Conservation (phyloP, 2,113 vertebrate genomes). For the Bungarus multicinctus region DNA sequence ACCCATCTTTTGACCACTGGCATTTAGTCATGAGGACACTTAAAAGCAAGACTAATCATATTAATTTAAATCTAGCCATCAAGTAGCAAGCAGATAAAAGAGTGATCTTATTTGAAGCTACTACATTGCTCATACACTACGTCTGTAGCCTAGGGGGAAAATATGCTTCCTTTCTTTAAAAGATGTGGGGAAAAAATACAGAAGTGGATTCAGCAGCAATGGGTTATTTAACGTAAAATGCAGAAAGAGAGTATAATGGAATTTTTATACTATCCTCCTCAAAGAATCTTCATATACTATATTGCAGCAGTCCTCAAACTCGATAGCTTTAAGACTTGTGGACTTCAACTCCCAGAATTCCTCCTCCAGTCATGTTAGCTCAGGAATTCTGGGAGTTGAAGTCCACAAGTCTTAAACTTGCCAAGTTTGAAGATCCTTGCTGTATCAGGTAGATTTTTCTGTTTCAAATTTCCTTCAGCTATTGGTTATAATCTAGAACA, state of each 20-base stretch:
- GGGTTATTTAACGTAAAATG: constrained; percentile 55
- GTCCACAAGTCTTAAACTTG: too few species aligned
- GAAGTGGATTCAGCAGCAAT: constrained; percentile 30
- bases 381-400: too few species aligned
- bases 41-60: constrained; percentile 13
- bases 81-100: constrained; percentile 22
- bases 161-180: constrained; percentile 34
- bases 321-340: too few species aligned
- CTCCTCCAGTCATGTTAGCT: too few species aligned
- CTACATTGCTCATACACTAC: neutral
- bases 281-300: constrained; percentile 38
- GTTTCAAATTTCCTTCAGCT: constrained; percentile 41
- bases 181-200: constrained; percentile 16
- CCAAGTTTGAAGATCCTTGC: too few species aligned
- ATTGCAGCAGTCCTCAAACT: too few species aligned
- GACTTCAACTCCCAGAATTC: too few species aligned
- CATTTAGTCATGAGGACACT: neutral
- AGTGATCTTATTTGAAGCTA: constrained; percentile 4
- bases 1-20: neutral
- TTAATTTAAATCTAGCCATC: neutral
- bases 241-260: constrained; percentile 50
- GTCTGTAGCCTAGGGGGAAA: neutral
- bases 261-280: constrained; percentile 51
- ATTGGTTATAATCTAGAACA: constrained; percentile 46
- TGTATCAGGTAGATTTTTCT: constrained; percentile 41